Evolutionary conservation across 1,140 invertebrate species (phyloP).

Genomic region (Drosophila chauvacae): DNA sequence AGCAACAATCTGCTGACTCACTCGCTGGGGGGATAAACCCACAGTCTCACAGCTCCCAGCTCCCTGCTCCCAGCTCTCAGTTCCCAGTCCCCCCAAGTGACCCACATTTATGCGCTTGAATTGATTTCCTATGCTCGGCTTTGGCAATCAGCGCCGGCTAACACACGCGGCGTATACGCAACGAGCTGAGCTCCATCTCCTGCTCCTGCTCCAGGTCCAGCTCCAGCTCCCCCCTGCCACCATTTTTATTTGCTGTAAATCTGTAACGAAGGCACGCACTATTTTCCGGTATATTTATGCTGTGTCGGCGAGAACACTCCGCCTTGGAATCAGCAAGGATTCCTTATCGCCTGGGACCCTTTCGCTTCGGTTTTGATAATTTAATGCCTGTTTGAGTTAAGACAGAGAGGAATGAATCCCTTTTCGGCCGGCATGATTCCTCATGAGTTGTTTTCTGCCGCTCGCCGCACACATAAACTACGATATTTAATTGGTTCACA

Average conservation of each 20-base stretch:
- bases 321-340: constrained; percentile 10
- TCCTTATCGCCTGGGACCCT: constrained; percentile 39
- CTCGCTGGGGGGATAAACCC: constrained; percentile 11
- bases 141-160: constrained; percentile 72
- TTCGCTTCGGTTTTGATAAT: constrained; percentile 74
- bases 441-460: constrained; percentile 54
- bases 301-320: constrained; percentile 62
- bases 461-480: constrained; percentile 70
- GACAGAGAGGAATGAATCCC: constrained; percentile 47
- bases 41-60: not conserved
- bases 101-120: constrained; percentile 80
- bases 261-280: constrained; percentile 80
- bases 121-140: constrained; percentile 75
- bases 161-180: constrained; percentile 71
- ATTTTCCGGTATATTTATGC: constrained; percentile 70
- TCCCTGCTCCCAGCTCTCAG: not conserved
- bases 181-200: constrained; percentile 33
- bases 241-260: constrained; percentile 72
- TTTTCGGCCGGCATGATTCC: constrained; percentile 55
- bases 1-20: constrained; percentile 77
- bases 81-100: constrained; percentile 40
- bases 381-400: constrained; percentile 81
- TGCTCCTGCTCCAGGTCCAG: not conserved
- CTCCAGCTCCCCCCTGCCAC: not conserved
- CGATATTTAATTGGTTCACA: constrained; percentile 73